These are phyloP conservation scores for Scartelaos histophorus DNA, from an alignment of 2,113 vertebrate genomes.

Conservation along the genomic window DNA sequence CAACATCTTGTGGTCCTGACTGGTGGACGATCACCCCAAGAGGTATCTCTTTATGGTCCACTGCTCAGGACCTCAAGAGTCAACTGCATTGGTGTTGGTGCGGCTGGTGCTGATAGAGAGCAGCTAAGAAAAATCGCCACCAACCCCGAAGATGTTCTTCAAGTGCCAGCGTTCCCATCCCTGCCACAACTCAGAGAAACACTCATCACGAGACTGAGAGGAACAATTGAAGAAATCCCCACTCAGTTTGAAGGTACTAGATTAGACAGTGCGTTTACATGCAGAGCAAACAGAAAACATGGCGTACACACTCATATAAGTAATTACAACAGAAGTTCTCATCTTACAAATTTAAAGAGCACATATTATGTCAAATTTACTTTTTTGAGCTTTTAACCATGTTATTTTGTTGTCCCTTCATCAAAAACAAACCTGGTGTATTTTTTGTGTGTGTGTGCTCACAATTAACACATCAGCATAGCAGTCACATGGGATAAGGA, in stretches of 20 bases:
- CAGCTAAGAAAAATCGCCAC: constrained; percentile 82
- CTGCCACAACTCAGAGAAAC: constrained; percentile 73
- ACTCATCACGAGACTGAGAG: constrained; percentile 70
- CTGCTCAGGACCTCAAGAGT: constrained; percentile 75
- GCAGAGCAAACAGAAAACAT: not conserved
- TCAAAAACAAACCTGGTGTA: no score
- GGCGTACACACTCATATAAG: not conserved
- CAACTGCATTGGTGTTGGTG: constrained; percentile 83
- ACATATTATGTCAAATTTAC: no score
- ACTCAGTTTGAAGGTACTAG: not conserved
- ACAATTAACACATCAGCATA: no score
- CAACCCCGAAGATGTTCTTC: constrained; percentile 72
- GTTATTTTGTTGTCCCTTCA: no score
- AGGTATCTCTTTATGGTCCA: constrained; percentile 75
- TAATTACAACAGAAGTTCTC: not conserved
- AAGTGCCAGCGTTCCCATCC: constrained; percentile 78
- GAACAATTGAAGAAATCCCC: constrained; percentile 3
- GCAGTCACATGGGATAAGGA: no score
- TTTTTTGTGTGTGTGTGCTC: no score
- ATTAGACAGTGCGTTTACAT: not conserved
- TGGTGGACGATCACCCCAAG: constrained; percentile 84
- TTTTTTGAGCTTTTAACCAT: no score
- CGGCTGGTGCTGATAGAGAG: constrained; percentile 71
- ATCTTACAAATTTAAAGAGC: not conserved
- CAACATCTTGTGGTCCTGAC: constrained; percentile 91